These are phyloP conservation scores for Xenopus tropicalis DNA, from an alignment of 2,113 vertebrate species.

Conservation along the genomic window UCB_Xtro_10.0 CM004446.2:54226001-54226500, in stretches of 20 bases:
- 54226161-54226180: slow-evolving; percentile 27
- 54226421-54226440: slow-evolving; percentile 79
- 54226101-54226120: too few species aligned
- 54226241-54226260: slow-evolving; percentile 74
- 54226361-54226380: slow-evolving; percentile 94
- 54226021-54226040: too few species aligned
- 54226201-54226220: slow-evolving; percentile 69
- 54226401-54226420: slow-evolving; percentile 81
- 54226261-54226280: slow-evolving; percentile 83
- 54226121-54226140: neutral
- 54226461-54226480: slow-evolving; percentile 66
- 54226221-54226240: slow-evolving; percentile 66
- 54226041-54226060: too few species aligned
- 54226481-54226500: slow-evolving; percentile 56
- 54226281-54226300: slow-evolving; percentile 93
- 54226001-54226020: too few species aligned
- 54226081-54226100: too few species aligned
- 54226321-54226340: slow-evolving; percentile 93
- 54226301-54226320: slow-evolving; percentile 76
- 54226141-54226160: slow-evolving; percentile 45
- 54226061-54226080: too few species aligned
- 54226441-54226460: slow-evolving; percentile 77
- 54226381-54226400: slow-evolving; percentile 87
- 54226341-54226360: slow-evolving; percentile 83
- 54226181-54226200: slow-evolving; percentile 58